Conservation (phyloP, 2,113 vertebrate species). For the Macrotis lagotis region DNA sequence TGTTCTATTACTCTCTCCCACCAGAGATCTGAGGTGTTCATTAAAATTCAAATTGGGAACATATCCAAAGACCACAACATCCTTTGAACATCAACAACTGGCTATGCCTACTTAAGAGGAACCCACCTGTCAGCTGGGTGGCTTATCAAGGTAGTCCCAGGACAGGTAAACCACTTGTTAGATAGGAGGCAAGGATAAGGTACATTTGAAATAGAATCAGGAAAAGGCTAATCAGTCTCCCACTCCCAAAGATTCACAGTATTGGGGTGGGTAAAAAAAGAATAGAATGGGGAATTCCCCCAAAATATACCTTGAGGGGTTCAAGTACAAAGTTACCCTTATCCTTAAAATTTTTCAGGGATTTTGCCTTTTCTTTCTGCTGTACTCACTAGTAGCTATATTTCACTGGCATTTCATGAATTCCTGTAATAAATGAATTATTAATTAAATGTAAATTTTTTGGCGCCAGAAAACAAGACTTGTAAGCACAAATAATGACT, state of each 20-base stretch:
- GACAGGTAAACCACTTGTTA: constrained; percentile 51
- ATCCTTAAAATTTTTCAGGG: not conserved
- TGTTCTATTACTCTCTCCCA: constrained; percentile 60
- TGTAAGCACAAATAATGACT: not conserved
- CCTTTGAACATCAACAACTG: constrained; percentile 56
- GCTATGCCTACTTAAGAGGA: constrained; percentile 60
- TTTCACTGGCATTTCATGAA: not conserved
- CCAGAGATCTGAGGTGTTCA: constrained; percentile 51
- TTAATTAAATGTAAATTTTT: not conserved
- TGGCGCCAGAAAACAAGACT: not conserved
- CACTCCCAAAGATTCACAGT: not conserved
- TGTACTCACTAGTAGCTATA: not conserved
- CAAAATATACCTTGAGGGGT: not conserved
- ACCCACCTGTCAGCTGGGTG: constrained; percentile 46
- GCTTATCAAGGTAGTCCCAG: constrained; percentile 52
- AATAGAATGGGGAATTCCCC: not conserved
- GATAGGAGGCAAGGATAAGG: constrained; percentile 55
- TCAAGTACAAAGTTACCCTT: not conserved
- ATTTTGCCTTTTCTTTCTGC: constrained; percentile 17
- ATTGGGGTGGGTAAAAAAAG: not conserved
- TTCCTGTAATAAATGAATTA: not conserved
- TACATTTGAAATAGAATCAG: constrained; percentile 6
- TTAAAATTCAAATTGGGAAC: constrained; percentile 58
- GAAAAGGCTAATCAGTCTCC: constrained; percentile 5
- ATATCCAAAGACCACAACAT: constrained; percentile 60